Percentiles rank a stretch among this genome's conserved stretches.
Conservation (phyloP, 2,113 vertebrate genomes). For the Zeus faber region DNA sequence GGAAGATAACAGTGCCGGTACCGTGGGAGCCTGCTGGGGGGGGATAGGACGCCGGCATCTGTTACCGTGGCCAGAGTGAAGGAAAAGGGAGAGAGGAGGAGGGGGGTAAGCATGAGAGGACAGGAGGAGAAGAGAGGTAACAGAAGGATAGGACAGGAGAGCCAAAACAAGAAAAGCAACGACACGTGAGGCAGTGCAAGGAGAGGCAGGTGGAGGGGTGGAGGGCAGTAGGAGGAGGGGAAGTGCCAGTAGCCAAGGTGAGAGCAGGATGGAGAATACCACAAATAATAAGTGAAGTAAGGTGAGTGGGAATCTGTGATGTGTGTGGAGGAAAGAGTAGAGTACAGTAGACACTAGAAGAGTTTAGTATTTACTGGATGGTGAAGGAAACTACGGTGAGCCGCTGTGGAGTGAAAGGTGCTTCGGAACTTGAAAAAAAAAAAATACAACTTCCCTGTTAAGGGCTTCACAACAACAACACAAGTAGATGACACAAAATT, state of each 20-base stretch:
- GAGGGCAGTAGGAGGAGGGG: not conserved
- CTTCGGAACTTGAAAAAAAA: too few species aligned
- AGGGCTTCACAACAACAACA: too few species aligned
- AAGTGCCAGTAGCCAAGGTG: not conserved
- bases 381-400: too few species aligned
- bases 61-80: constrained; percentile 14
- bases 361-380: too few species aligned
- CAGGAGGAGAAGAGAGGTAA: not conserved
- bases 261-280: too few species aligned
- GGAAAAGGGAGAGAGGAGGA: not conserved
- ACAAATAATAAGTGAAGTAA: too few species aligned
- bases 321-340: too few species aligned
- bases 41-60: constrained; percentile 47
- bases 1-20: constrained; percentile 35
- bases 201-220: not conserved
- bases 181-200: not conserved
- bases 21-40: constrained; percentile 42
- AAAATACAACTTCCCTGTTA: too few species aligned
- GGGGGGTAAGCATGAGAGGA: not conserved
- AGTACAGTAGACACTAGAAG: too few species aligned
- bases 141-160: not conserved
- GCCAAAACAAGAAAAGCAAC: not conserved
- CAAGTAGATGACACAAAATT: too few species aligned
- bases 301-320: too few species aligned
- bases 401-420: too few species aligned